Conservation (phyloP, 2,888 invertebrate species). For the Drosophila helvetica region DNA sequence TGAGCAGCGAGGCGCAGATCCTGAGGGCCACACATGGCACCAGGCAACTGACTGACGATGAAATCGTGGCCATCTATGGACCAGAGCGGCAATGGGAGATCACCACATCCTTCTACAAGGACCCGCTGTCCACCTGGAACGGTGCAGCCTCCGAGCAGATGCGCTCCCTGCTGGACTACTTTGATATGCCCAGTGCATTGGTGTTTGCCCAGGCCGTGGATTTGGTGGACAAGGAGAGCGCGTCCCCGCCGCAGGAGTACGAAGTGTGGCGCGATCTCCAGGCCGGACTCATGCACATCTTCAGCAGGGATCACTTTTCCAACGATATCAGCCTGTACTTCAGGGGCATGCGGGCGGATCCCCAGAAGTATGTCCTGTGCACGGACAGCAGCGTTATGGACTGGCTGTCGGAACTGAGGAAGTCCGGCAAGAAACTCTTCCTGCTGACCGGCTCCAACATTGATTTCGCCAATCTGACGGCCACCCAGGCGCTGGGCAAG, state of each 20-base stretch:
- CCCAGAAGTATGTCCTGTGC: slow-evolving; percentile 86
- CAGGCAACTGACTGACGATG: slow-evolving; percentile 84
- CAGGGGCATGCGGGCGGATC: slow-evolving; percentile 85
- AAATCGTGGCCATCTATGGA: slow-evolving; percentile 86
- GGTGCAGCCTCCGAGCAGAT: slow-evolving; percentile 86
- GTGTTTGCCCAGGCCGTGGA: slow-evolving; percentile 89
- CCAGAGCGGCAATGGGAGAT: slow-evolving; percentile 85
- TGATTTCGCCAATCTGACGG: slow-evolving; percentile 88
- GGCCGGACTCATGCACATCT: slow-evolving; percentile 87
- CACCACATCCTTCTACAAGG: slow-evolving; percentile 85
- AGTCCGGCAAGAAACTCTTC: slow-evolving; percentile 86
- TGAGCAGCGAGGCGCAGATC: slow-evolving; percentile 87
- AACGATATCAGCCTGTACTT: slow-evolving; percentile 87
- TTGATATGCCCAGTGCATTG: slow-evolving; percentile 88
- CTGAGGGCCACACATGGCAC: slow-evolving; percentile 89
- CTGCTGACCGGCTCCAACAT: slow-evolving; percentile 89
- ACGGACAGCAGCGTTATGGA: slow-evolving; percentile 85
- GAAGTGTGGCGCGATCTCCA: slow-evolving; percentile 88
- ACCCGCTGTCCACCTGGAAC: slow-evolving; percentile 87
- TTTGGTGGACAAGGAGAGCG: slow-evolving; percentile 85
- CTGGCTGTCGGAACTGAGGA: slow-evolving; percentile 86
- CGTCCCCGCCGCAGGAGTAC: slow-evolving; percentile 81
- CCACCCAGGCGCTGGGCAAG: slow-evolving; percentile 87
- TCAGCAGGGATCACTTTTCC: slow-evolving; percentile 85
- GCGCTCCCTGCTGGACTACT: slow-evolving; percentile 89